Percentiles rank a stretch among this genome's conserved stretches.
Conservation (phyloP, 2,113 vertebrate species). For the Etia nguti region DNA sequence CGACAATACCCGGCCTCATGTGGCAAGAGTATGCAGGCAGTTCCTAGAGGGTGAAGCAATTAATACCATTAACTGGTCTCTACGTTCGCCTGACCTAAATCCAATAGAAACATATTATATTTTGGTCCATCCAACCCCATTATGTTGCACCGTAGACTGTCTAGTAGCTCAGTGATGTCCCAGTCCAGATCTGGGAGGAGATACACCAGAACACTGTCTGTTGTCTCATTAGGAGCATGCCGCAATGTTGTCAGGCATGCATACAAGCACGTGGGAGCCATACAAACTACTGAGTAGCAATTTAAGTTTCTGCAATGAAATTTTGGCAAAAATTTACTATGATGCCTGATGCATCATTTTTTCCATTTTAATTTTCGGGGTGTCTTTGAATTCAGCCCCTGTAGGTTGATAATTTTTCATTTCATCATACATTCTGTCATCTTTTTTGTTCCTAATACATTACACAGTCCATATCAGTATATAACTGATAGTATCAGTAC, state of each 20-base stretch:
- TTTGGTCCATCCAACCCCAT: not conserved
- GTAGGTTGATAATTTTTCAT: not conserved
- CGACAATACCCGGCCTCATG: not conserved
- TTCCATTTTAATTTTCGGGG: not conserved
- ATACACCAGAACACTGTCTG: not conserved
- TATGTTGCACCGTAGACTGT: not conserved
- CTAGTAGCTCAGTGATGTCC: not conserved
- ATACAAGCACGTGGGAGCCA: not conserved
- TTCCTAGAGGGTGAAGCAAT: not conserved
- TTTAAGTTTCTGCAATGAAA: not conserved
- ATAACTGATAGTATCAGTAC: too few species aligned
- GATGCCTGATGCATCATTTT: not conserved
- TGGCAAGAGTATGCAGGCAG: not conserved
- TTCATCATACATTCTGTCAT: not conserved
- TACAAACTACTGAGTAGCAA: not conserved
- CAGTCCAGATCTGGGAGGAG: fast-evolving
- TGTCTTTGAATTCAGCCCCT: not conserved
- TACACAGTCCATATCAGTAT: not conserved
- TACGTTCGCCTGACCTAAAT: not conserved
- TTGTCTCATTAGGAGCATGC: not conserved
- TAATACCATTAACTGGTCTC: not conserved
- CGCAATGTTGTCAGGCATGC: not conserved
- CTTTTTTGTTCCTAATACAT: not conserved
- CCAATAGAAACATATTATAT: not conserved
- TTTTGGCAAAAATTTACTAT: not conserved